These are phyloP conservation scores for Dromococcyx pavoninus DNA, from an alignment of 2,797 vertebrate genomes.

Conservation along the genomic window DNA sequence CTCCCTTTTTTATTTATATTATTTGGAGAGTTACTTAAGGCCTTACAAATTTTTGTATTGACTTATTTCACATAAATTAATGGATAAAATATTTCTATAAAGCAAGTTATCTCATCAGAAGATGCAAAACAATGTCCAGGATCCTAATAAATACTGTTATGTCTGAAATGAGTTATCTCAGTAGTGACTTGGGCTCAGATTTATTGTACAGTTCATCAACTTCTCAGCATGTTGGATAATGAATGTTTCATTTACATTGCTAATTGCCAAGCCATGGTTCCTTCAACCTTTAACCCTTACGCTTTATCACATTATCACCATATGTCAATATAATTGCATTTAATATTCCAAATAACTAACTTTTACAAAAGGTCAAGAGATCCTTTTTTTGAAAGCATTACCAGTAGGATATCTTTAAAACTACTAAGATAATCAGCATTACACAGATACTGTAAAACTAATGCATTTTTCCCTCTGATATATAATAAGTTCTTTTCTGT, in stretches of 20 bases:
- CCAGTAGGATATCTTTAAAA: slow-evolving; percentile 45
- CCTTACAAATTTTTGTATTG: not conserved
- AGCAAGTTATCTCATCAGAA: slow-evolving; percentile 49
- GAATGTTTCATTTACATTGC: slow-evolving; percentile 95
- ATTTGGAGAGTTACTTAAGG: not conserved
- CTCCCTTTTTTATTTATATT: not conserved
- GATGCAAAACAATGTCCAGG: slow-evolving; percentile 70
- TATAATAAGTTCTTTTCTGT: not conserved
- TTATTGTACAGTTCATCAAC: slow-evolving; percentile 99
- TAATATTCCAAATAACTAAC: slow-evolving; percentile 77
- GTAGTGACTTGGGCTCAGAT: slow-evolving; percentile 92
- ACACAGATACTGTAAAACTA: not conserved
- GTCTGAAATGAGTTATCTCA: slow-evolving; percentile 88
- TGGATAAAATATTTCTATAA: slow-evolving; percentile 51
- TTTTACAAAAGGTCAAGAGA: slow-evolving; percentile 66
- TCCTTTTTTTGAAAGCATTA: slow-evolving; percentile 67
- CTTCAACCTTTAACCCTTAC: slow-evolving; percentile 84
- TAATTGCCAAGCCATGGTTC: slow-evolving; percentile 86
- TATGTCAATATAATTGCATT: slow-evolving; percentile 85
- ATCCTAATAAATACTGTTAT: slow-evolving; percentile 80
- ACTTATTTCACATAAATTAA: slow-evolving; percentile 53
- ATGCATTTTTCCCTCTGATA: not conserved
- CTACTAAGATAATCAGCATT: not conserved
- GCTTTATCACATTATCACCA: slow-evolving; percentile 83
- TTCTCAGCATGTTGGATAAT: slow-evolving; percentile 96